phyloP scores from a whole-genome alignment of 2,797 vertebrate species.

The Somateria mollissima region DNA sequence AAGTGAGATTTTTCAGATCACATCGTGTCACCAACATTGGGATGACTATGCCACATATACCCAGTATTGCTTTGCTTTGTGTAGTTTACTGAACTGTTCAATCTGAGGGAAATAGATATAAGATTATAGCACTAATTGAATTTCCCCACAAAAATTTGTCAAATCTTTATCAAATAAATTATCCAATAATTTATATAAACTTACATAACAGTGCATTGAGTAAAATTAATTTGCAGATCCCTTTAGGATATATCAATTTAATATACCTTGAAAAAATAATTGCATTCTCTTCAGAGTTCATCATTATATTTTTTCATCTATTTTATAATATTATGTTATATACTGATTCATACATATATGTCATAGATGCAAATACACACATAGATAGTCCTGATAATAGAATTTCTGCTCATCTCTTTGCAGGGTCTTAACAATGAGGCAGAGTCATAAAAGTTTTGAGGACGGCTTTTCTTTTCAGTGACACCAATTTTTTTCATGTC shows the following conservation, averaged over 20 bases:
- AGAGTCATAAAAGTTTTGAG: not conserved
- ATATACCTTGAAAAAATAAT: not conserved
- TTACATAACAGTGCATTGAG: not conserved
- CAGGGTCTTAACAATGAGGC: not conserved
- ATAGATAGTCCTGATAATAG: not conserved
- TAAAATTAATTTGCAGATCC: not conserved
- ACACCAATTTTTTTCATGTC: not conserved
- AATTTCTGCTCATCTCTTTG: not conserved
- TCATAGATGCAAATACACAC: not conserved
- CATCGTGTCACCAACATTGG: not conserved
- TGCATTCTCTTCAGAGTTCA: not conserved
- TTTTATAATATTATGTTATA: not conserved
- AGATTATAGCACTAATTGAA: not conserved
- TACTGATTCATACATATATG: not conserved
- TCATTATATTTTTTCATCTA: not conserved
- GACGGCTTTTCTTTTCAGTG: not conserved
- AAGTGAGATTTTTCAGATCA: slow-evolving; percentile 13
- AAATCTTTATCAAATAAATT: not conserved
- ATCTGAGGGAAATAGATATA: not conserved
- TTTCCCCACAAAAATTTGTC: not conserved
- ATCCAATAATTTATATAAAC: not conserved
- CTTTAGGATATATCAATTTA: not conserved
- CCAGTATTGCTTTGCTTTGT: not conserved
- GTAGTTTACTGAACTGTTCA: not conserved
- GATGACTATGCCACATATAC: not conserved